Base-by-base conservation (phyloP, 2,797 vertebrate species). In the Cuculus canorus region DNA sequence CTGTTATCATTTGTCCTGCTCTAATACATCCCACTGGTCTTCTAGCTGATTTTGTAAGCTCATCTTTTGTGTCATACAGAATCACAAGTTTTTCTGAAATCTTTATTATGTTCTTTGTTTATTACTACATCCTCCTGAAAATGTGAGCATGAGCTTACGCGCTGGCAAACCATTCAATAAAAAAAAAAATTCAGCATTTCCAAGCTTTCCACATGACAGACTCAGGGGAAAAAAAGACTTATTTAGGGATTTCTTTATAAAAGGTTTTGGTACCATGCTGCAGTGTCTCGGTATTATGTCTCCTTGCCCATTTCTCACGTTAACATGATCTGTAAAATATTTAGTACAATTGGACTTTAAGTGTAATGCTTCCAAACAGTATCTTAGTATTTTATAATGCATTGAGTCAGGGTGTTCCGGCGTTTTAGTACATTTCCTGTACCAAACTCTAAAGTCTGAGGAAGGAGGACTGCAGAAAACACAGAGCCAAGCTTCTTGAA, bases 71-170 rank as follows among this genome's bases (percentile, higher is more conserved):
- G 41, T 65, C 47, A 71, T 39, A 93, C 32, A 87, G 35, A 80
- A 92, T 73, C 48, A 80, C 77, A 94, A 96, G 50, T 75, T 93
- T 48, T 92, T 54, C 79, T 90, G 63, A 95, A 95, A 96, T 94
- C 82, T 9, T 3, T 4, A 60, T 94, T 81, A 71, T 45, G n/a
- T 76, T 54, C 19, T 92, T 93, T 66, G 4, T 92, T 94, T 94
- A 85, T 32, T 69, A 69, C 56, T 90, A 95, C 37, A 50, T 50
- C 80, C 37, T 72, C 48, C 17, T 45, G 48, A 87, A 97, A 95
- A 83, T 24, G n/a, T 63, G 45, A 92, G 61, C 83, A 80, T 64
- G 41, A 95, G 22, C 9, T 86, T 61, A 82, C 25, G 79, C 28
- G 64, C 59, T 94, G 69, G 68, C 24, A 93, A 92, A 94, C 28